phyloP scores from a whole-genome alignment of 1,140 invertebrate species.

The Trichomalopsis sarcophagae region DNA sequence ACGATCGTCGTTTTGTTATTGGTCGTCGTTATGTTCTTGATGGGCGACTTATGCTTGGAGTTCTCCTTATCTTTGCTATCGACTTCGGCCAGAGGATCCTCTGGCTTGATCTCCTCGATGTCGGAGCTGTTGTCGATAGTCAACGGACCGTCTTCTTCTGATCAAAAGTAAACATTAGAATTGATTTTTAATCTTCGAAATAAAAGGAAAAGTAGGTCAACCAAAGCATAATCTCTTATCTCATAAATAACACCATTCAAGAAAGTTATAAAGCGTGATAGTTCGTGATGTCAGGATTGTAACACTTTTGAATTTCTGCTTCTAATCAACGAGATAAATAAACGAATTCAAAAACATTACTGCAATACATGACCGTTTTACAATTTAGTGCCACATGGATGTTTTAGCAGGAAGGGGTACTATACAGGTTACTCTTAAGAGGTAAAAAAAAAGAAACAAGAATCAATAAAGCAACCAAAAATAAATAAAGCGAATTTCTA shows the following conservation, averaged over 20 bases:
- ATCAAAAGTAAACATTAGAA: background rate
- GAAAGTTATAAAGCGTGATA: slow-evolving; percentile 26
- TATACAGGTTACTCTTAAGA: background rate
- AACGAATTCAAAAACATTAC: slow-evolving; percentile 38
- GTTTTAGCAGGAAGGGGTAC: background rate
- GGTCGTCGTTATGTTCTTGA: slow-evolving; percentile 33
- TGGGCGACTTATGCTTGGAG: slow-evolving; percentile 61
- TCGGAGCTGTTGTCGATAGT: slow-evolving; percentile 80
- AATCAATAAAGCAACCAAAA: background rate
- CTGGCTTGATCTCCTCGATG: slow-evolving; percentile 79
- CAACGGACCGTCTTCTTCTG: slow-evolving; percentile 77
- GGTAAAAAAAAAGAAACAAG: background rate
- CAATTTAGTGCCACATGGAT: background rate
- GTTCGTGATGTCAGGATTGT: background rate
- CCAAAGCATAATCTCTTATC: slow-evolving; percentile 26
- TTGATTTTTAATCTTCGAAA: background rate
- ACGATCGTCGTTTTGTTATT: slow-evolving; percentile 79
- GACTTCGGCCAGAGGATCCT: slow-evolving; percentile 79
- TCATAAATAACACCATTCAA: slow-evolving; percentile 19
- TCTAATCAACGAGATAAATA: background rate
- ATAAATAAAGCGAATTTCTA: background rate
- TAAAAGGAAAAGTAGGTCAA: background rate
- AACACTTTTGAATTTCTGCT: slow-evolving; percentile 7
- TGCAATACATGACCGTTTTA: background rate
- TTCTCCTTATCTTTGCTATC: slow-evolving; percentile 73